Conservation (phyloP, 1,140 invertebrate genomes). For the Tyrophagus putrescentiae region DNA sequence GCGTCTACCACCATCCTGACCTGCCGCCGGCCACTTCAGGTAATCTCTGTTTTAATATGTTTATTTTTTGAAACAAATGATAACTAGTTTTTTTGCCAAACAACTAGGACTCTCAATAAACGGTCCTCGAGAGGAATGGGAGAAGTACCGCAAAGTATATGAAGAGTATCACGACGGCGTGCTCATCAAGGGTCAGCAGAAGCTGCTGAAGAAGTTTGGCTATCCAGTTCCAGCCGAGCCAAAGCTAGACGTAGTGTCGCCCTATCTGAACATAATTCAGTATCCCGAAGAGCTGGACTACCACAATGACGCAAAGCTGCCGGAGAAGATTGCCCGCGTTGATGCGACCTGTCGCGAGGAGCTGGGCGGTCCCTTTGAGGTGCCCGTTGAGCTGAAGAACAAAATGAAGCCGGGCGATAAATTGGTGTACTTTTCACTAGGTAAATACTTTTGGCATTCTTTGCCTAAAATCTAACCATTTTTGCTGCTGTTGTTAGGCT, state of each 20-base stretch:
- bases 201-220: neutral
- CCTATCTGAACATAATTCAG: constrained; percentile 15
- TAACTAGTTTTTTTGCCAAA: no score
- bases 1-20: neutral
- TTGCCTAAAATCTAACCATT: neutral
- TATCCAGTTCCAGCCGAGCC: neutral
- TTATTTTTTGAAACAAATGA: no score
- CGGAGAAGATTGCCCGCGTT: neutral
- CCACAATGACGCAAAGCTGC: neutral
- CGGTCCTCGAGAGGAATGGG: neutral
- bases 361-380: neutral
- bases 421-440: no score
- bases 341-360: neutral
- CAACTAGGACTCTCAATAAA: no score
- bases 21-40: neutral
- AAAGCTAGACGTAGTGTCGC: neutral
- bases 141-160: neutral
- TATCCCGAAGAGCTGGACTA: constrained; percentile 18
- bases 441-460: no score
- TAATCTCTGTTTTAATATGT: no score
- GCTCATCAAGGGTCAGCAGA: neutral
- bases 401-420: neutral
- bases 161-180: neutral
- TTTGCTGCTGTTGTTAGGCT: constrained; percentile 17
- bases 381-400: neutral